These are phyloP conservation scores for Morbakka virulenta DNA, from an alignment of 30 jellyfish, hydroid and myxozoan species.

Conservation along the genomic window DNA sequence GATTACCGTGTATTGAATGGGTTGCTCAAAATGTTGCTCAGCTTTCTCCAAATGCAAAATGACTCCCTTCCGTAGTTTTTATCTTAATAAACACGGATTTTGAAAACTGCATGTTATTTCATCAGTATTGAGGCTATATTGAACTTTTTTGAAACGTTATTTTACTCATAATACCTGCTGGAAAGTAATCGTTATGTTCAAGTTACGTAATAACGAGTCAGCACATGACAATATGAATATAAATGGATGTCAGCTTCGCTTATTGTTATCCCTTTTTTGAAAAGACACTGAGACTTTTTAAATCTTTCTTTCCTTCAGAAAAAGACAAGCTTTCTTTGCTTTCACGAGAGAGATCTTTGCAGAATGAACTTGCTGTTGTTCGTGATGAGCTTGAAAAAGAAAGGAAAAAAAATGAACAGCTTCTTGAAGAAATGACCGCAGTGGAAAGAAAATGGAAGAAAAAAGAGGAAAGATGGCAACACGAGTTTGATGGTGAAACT, in stretches of 20 bases:
- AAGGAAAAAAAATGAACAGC: conserved; percentile 32
- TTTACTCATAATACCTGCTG: too few relatives aligned
- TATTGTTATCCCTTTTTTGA: not conserved
- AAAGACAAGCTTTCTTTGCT: conserved; percentile 3
- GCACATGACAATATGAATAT: not conserved
- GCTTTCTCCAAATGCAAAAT: too few relatives aligned
- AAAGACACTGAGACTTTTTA: not conserved
- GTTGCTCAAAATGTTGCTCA: too few relatives aligned
- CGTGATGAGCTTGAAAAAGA: conserved; percentile 37
- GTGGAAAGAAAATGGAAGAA: conserved; percentile 34
- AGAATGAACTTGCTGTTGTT: conserved; percentile 48
- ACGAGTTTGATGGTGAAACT: conserved; percentile 7
- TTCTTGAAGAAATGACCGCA: conserved; percentile 16
- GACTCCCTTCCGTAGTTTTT: too few relatives aligned
- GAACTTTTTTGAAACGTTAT: too few relatives aligned
- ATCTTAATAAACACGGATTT: too few relatives aligned
- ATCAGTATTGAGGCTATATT: too few relatives aligned
- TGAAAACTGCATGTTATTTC: too few relatives aligned
- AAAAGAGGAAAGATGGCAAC: conserved; percentile 16
- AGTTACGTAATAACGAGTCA: too few relatives aligned
- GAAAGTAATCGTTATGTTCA: too few relatives aligned
- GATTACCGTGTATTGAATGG: too few relatives aligned
- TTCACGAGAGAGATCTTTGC: conserved; percentile 55
- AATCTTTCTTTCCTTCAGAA: not conserved
- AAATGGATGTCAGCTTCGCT: not conserved